Base-by-base conservation (phyloP, 2,113 vertebrate species). In the Marcusenius ussheri region DNA sequence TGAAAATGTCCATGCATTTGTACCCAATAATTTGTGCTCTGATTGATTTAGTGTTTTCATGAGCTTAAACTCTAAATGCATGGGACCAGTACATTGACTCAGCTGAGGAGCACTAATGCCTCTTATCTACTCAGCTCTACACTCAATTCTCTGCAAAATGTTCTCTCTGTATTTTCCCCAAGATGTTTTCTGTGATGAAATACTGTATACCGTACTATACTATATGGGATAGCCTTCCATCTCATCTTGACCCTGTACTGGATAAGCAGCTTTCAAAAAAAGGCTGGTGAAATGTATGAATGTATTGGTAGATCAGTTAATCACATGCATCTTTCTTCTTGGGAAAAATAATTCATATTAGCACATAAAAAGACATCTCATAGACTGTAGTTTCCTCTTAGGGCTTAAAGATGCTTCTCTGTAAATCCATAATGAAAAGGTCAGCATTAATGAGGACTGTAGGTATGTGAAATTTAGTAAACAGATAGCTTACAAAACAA, bases 401-500 rank as follows among this genome's bases (percentile, higher is more conserved):
- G 15, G 31, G 35, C 74, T 80, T 80, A 19, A 80, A 80, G 3
- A 19, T 39, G 31, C 13, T 80, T 35, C 39, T 80, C 74, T 42
- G 74, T 80, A 80, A 77, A 39, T 39, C 74, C 74, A 42, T 39
- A 80, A 80, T 80, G 74, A 80, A 80, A 80, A 80, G 74, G 74
- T 80, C 74, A 80, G 13, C 74, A 80, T 80, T 80, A 80, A 80
- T 80, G 74, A 80, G 35, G 3, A 80, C 35, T 80, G 74, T 80
- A 42, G 15, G 74, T 80, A 42, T 80, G 74, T 17, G 31, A 35
- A 80, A 42, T 80, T 11, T 80, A 39, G 74, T 17, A 80, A 80
- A 42, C 74, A 80, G 17, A 42, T 39, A 77, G 74, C 74, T 80
- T 80, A 80, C 31, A 39, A 80, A 80, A 80, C 74, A 80, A 70